Base-by-base conservation (phyloP, 2,113 vertebrate genomes). In the Stercorarius parasiticus region DNA sequence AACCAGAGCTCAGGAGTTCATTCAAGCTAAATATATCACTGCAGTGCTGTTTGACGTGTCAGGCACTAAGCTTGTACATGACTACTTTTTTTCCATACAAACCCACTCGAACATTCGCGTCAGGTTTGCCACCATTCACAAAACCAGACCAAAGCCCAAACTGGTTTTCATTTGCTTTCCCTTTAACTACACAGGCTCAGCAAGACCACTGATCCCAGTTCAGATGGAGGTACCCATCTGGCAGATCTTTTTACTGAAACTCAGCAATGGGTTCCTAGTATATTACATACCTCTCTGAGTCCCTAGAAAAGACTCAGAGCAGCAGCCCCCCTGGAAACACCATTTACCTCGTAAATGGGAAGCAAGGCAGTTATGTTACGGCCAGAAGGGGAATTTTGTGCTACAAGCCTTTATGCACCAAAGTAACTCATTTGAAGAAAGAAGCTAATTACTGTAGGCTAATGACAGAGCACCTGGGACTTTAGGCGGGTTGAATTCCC, bases 11-110 rank as follows among this genome's bases (percentile, higher is more conserved):
- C 73, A 21, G 38, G 43, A 79, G 77, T 87, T 95, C 77, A 52
- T 91, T 93, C 47, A 82, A 81, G 89, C 93, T 96, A 97, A 95
- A 94, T 86, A 86, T 90, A 93, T 89, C 86, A n/a, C 34, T 93
- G 82, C 53, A 29, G 66, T 43, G 59, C 86, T 81, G 59, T 88
- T 50, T 4, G 4, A 59, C n/a, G 49, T 78, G 36, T 83, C 71
- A 76, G 89, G 72, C 58, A 53, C 70, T 61, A 77, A 90, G n/a
- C 22, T 85, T 56, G 55, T 56, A 72, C 62, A 43, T 59, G 76
- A 64, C 72, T 59, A 26, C 19, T 21, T 58, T 53, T 77, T 91
- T 85, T 56, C 79, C 61, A 42, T 43, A 30, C 32, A 45, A 76
- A 52, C 21, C 8, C 19, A 45, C 43, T 47, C 15, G 6, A 43